Conservation (phyloP, 1,140 invertebrate species). For the Globodera ellingtonae region DNA sequence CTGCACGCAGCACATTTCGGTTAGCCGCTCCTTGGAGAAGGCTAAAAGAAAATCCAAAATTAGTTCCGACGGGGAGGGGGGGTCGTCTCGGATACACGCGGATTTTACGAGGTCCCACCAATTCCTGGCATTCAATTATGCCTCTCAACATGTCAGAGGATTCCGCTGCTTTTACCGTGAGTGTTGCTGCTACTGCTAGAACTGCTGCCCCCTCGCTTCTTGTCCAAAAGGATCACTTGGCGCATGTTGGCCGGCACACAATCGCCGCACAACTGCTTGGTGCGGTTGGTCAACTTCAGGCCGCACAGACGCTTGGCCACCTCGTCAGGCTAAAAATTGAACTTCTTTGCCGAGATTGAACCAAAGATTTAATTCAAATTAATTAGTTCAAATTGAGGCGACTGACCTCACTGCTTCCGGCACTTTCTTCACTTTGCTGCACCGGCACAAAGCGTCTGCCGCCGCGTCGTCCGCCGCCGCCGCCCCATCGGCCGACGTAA, state of each 20-base stretch:
- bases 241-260: constrained; percentile 24
- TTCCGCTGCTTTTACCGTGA: not conserved
- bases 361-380: no score
- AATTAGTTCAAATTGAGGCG: no score
- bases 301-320: constrained; percentile 13
- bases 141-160: no score
- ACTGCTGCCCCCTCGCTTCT: not conserved
- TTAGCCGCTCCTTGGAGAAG: constrained; percentile 19
- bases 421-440: not conserved
- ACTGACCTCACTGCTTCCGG: not conserved
- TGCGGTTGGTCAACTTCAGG: constrained; percentile 20
- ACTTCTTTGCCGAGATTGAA: no score
- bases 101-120: no score
- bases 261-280: constrained; percentile 25
- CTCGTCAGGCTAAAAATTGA: not conserved
- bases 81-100: no score
- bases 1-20: constrained; percentile 27
- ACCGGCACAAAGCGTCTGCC: not conserved
- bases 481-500: constrained; percentile 9
- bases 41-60: not conserved
- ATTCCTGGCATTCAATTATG: no score
- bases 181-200: not conserved
- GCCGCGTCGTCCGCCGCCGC: constrained; percentile 8
- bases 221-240: constrained; percentile 25
- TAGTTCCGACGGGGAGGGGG: not conserved